phyloP scores from a whole-genome alignment of 2,888 invertebrate species.

The Ophion slaviceki region DNA sequence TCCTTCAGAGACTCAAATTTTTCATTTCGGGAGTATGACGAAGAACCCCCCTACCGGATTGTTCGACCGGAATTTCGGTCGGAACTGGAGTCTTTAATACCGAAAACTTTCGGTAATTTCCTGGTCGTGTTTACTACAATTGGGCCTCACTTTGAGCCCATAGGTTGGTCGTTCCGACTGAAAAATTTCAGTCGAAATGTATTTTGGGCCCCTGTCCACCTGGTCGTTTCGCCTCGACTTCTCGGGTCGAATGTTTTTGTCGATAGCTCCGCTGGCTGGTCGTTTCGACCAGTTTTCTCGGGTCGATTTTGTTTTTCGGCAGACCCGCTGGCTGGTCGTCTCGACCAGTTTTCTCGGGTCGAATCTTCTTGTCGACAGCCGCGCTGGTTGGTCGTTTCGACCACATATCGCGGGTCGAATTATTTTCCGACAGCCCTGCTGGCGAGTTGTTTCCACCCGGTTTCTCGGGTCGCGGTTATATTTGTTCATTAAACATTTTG shows the following conservation, averaged over 20 bases:
- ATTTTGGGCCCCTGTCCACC: not conserved
- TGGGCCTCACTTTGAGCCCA: not conserved
- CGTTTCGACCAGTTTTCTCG: no score
- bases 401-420: not conserved
- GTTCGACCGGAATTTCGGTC: not conserved
- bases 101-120: not conserved
- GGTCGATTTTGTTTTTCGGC: no score
- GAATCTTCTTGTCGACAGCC: no score
- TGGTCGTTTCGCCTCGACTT: not conserved
- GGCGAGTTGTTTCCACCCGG: not conserved
- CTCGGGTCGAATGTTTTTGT: no score
- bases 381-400: slow-evolving; percentile 4
- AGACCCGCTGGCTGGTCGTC: no score
- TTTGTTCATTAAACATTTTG: not conserved
- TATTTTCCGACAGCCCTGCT: not conserved
- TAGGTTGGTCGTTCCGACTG: slow-evolving; percentile 9
- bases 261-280: no score
- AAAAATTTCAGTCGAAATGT: not conserved
- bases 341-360: no score
- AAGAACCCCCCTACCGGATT: not conserved
- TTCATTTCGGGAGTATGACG: no score
- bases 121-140: not conserved
- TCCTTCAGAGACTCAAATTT: no score
- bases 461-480: no score
- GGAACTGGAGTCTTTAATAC: not conserved